Evolutionary conservation across 2,888 invertebrate genomes (phyloP), one percentile per base, ranked within the genome.

Genomic region (Ophioninae sp.): DNA sequence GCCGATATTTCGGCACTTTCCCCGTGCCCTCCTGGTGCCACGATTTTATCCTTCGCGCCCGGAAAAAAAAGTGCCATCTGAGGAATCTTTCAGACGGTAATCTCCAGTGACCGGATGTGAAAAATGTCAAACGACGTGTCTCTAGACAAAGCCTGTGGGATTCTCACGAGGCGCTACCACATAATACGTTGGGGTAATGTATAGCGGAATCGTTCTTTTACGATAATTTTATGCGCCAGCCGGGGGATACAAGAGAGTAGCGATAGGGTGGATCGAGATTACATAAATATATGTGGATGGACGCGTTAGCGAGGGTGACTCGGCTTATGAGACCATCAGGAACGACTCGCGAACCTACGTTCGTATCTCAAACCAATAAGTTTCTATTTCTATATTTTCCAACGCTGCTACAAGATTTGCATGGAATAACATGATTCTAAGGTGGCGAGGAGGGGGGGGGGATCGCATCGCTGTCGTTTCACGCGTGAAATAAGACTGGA

Each of bases 161-260:
- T 74, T 73, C 41, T 56, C 73, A 37, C 39, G 41, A 68, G 73
- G 72, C 8, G 74, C 44, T 64, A 72, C 39, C 68, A 10, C 57
- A 20, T 23, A 75, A 68, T 37, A 39, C 64, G 64, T 37, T 37
- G 23, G n/a, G 23, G 70, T 72, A 72, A 57, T 64, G 70, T 57
- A 79, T 39, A 10, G 57, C 39, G 30, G 41, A 56, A 37, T 61
- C 57, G 56, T 56, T 20, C 67, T 79, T 79, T 82, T 75, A 82
- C 68, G 82, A 82, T 75, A 70, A 82, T 79, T 79, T 79, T 82
- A 82, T 82, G 78, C 78, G 74, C 62, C 79, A 77, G 62, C 73
- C 23, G 21, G 41, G 69, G 50, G 74, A 70, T 79, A 73, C 70
- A 56, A 41, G 21, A 64, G 73, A 68, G 44, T 77, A 23, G 37